A percentile compares a stretch with the other conserved stretches of the same genome.
Conservation (phyloP, 2,888 invertebrate genomes). For the Orchestes rusci region DNA sequence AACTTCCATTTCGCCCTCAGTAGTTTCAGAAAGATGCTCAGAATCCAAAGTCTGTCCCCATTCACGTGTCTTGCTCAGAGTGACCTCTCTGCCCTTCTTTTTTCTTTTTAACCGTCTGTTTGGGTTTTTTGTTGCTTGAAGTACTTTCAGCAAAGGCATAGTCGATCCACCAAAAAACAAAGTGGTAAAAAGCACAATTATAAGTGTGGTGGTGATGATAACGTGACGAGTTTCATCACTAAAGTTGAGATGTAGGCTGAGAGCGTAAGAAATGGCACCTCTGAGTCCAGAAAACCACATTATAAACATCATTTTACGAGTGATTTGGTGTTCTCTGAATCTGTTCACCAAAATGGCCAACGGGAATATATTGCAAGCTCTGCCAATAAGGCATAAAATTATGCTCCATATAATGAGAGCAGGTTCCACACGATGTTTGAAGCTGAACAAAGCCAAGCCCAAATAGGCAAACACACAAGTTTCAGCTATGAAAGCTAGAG, state of each 20-base stretch:
- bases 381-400: constrained; percentile 81
- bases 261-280: constrained; percentile 96
- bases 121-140: constrained; percentile 61
- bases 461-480: constrained; percentile 98
- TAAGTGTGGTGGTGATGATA: constrained; percentile 95
- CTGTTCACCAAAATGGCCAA: constrained; percentile 88
- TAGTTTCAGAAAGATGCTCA: constrained; percentile 86
- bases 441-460: constrained; percentile 90
- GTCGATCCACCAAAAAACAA: constrained; percentile 94
- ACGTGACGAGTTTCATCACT: constrained; percentile 93
- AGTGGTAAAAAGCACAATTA: constrained; percentile 94
- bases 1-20: constrained; percentile 89
- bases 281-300: constrained; percentile 99
- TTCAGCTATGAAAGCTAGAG: constrained; percentile 95
- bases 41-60: constrained; percentile 95
- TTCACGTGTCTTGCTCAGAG: constrained; percentile 95
- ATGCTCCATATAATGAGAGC: constrained; percentile 93
- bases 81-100: constrained; percentile 65
- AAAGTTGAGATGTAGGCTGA: constrained; percentile 91
- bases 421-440: constrained; percentile 85
- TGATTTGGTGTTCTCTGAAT: constrained; percentile 96
- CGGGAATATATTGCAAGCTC: constrained; percentile 96
- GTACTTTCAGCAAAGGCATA: constrained; percentile 91
- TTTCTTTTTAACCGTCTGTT: constrained; percentile 51
- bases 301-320: constrained; percentile 97